Base-by-base conservation (phyloP, 2,113 vertebrate genomes). In the Halcyon senegalensis region DNA sequence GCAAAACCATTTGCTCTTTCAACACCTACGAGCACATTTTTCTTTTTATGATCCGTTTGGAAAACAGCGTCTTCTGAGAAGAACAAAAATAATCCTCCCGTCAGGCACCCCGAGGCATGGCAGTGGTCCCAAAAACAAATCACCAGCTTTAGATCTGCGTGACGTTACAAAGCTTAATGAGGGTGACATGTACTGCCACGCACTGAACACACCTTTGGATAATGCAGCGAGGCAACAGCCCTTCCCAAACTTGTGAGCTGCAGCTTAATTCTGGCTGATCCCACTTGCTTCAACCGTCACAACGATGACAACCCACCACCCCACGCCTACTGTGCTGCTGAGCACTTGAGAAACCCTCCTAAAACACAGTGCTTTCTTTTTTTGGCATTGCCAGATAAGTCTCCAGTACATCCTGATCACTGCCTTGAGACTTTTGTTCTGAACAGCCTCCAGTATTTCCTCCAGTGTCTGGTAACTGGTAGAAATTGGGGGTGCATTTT, bases 11-110 rank as follows among this genome's bases (percentile, higher is more conserved):
- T 94, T 91, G 73, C 91, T 96, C 94, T 82, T 94, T 89, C 95
- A 91, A 87, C 95, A 96, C 89, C 93, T 96, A 96, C 58, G 11
- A 96, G 53, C 69, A 87, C 93, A 89, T 93, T 96, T 96, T 87
- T 75, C 81, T 92, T 93, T 91, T 93, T 75, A 91, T 41, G 81
- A 92, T 96, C 84, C 84, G 10, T 89, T 95, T 95, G 84, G 69
- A 96, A 96, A 94, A 92, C 94, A 82, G 80, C 84, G 56, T 89
- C 91, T 95, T 94, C 94, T 94, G 91, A 70, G 89, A 91, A 68
- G 95, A 96, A 79, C 87, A 87, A 89, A 96, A 94, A 94, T 94
- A 96, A 84, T 64, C 93, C 62, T 96, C 72, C 87, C 2, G 2
- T 87, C 93, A 96, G 84, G 91, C 94, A 81, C 91, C 94, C 48